phyloP scores from a whole-genome alignment of 2,888 invertebrate genomes.

The Eumacrocentrus americanus region DNA sequence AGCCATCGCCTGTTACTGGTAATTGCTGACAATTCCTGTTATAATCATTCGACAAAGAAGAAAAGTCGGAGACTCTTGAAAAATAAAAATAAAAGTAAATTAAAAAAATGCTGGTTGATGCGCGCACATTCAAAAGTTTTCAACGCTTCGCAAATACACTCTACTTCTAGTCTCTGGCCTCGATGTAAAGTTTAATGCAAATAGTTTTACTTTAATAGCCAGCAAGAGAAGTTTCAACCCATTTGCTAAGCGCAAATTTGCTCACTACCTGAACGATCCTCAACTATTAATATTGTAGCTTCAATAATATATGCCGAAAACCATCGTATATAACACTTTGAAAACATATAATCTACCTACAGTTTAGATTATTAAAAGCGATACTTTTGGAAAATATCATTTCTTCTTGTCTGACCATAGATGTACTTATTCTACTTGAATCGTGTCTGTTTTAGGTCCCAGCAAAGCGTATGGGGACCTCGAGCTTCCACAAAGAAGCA shows the following conservation, averaged over 20 bases:
- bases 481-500: constrained; percentile 89
- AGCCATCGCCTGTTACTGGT: constrained; percentile 60
- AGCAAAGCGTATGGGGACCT: constrained; percentile 78
- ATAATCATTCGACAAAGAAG: not conserved
- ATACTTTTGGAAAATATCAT: constrained; percentile 14
- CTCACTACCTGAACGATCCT: constrained; percentile 42
- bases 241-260: constrained; percentile 19
- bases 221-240: constrained; percentile 9
- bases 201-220: constrained; percentile 26
- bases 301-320: not conserved
- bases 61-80: not conserved
- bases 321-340: not conserved
- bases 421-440: not conserved
- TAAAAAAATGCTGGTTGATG: not conserved
- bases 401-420: constrained; percentile 47
- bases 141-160: constrained; percentile 15
- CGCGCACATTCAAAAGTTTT: constrained; percentile 3
- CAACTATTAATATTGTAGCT: constrained; percentile 61
- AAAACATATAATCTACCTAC: not conserved
- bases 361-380: constrained; percentile 11
- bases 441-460: constrained; percentile 65
- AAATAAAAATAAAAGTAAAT: constrained; percentile 2
- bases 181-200: constrained; percentile 27
- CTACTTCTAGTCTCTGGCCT: not conserved
- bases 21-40: constrained; percentile 22